Evolutionary conservation across 64 coral and sea anemone species (phyloP).

Genomic region (Orbicella faveolata): DNA sequence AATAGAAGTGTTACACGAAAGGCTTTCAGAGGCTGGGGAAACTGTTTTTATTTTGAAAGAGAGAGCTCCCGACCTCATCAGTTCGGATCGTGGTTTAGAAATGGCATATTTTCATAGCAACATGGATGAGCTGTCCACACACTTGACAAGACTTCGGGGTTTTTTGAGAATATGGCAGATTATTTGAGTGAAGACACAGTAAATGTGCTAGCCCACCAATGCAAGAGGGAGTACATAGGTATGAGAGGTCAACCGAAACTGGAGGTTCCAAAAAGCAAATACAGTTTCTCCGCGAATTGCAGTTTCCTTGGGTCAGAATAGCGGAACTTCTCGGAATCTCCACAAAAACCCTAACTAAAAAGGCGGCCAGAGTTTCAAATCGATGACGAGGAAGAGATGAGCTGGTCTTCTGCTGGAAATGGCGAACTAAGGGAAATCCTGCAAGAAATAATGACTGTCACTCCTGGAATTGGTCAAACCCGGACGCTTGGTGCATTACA

Average conservation of each 20-base stretch:
- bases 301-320: slow-evolving; percentile 57
- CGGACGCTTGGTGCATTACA: slow-evolving; percentile 33
- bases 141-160: slow-evolving; percentile 48
- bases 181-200: slow-evolving; percentile 7
- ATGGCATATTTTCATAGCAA: slow-evolving; percentile 55
- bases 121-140: slow-evolving; percentile 50
- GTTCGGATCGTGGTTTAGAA: slow-evolving; percentile 40
- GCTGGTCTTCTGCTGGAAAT: slow-evolving; percentile 19
- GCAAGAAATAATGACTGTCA: slow-evolving; percentile 52
- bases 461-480: slow-evolving; percentile 17
- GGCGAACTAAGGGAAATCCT: slow-evolving; percentile 39
- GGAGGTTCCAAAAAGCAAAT: slow-evolving; percentile 42
- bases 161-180: slow-evolving; percentile 44
- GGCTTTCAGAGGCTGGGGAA: slow-evolving; percentile 72
- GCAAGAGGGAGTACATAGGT: slow-evolving; percentile 44
- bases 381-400: slow-evolving; percentile 27
- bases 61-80: slow-evolving; percentile 32
- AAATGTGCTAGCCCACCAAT: slow-evolving; percentile 39
- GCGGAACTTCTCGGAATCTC: slow-evolving; percentile 43
- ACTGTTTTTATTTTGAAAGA: slow-evolving; percentile 47
- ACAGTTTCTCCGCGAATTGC: slow-evolving; percentile 41
- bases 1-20: slow-evolving; percentile 59
- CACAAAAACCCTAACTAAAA: slow-evolving; percentile 35
- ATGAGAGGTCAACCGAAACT: slow-evolving; percentile 52
- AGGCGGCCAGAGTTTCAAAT: slow-evolving; percentile 45